Base-by-base conservation (phyloP, 64 coral and sea anemone species). In the Acropora yongei region DNA sequence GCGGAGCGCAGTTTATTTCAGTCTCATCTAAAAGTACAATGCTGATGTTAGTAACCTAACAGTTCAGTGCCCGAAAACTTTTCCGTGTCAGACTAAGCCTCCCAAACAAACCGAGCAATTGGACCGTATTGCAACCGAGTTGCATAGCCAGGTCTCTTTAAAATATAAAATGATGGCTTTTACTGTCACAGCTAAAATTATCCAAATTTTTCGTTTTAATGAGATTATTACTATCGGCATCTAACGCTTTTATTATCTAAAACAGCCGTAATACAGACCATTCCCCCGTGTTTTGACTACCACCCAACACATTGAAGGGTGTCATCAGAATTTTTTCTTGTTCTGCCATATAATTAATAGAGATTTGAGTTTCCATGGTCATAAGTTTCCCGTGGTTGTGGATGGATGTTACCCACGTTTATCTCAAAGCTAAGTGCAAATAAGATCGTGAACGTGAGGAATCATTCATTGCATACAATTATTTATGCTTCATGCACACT, bases 361-460 rank as follows among this genome's bases (percentile, higher is more conserved):
- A 41, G 71, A 74, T 8, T 44, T 75, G 73, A 2, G 73, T 40
- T 71, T 71, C 60, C 6, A 63, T 71, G 68, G 18, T 13, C 6
- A 3, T 19, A 13, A 41, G 41, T 75, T 44, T 46, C 41, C 1
- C 4, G 39, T 5, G 1, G 44, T 85, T 65, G 65, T 71, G 48
- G 41, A 5, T 30, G 44, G 72, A 47, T 49, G 65, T 69, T 45
- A 63, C 16, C 16, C 13, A 13, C 45, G n/a, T 47, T 17, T 7
- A 85, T 49, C 8, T 71, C 4, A 85, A 71, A 85, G 13, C 16
- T 18, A 19, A 46, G 44, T 8, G n/a, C 44, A 85, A 83, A 81
- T 81, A 81, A 83, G 44, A 14, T 57, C 41, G 7, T 44, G 41
- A 83, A 67, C 45, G 11, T 63, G 6, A 85, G 17, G 61, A 1